Percentiles rank a stretch among this genome's conserved stretches.
These are phyloP conservation scores for Ondatra zibethicus DNA, from an alignment of 2,113 vertebrate species.

Conservation along the genomic window DNA sequence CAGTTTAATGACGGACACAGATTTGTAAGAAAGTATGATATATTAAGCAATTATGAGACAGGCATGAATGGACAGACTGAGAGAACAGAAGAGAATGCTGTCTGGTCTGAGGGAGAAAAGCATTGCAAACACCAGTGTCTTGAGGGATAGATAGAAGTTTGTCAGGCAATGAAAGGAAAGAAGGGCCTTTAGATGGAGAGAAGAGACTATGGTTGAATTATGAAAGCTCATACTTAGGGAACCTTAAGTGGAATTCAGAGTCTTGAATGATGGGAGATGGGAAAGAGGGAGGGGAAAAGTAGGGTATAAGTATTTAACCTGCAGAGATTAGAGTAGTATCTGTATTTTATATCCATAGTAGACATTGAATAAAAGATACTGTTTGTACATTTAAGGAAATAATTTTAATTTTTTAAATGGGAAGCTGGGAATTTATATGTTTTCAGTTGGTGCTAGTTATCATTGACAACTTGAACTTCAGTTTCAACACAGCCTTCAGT, in stretches of 20 bases:
- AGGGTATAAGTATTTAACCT: background rate
- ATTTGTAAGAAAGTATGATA: background rate
- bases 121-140: background rate
- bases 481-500: background rate
- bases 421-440: background rate
- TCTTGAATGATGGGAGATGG: background rate
- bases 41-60: background rate
- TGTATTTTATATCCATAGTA: slow-evolving; percentile 27
- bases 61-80: background rate
- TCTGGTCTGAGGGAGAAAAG: background rate
- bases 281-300: background rate
- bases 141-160: background rate
- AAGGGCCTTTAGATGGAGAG: background rate
- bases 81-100: background rate
- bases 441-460: background rate
- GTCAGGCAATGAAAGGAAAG: background rate
- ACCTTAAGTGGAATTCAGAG: background rate
- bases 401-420: slow-evolving; percentile 44
- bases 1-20: background rate
- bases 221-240: background rate
- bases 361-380: slow-evolving; percentile 30
- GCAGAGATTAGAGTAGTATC: background rate
- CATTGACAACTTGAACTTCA: background rate
- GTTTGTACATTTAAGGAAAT: slow-evolving; percentile 14
- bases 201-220: background rate